These are phyloP conservation scores for Amphiprion percula DNA, from an alignment of 2,113 vertebrate genomes.

Conservation along the genomic window DNA sequence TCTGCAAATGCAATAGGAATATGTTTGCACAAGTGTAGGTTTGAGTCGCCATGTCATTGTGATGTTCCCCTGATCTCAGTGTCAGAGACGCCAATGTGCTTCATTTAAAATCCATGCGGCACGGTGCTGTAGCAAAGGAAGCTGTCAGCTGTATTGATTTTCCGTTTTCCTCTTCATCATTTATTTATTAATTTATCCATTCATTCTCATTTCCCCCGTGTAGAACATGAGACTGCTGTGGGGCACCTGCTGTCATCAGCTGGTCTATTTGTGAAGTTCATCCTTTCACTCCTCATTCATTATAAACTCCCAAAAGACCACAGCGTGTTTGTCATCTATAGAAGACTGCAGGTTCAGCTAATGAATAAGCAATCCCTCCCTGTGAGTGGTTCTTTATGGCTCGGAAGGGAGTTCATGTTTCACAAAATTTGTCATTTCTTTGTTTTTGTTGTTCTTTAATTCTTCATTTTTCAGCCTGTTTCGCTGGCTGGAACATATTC, in stretches of 20 bases:
- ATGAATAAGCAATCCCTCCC: neutral
- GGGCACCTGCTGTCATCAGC: constrained; percentile 9
- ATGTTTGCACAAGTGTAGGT: constrained; percentile 33
- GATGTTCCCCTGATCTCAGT: constrained; percentile 31
- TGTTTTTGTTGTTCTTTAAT: neutral
- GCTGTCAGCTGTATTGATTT: constrained; percentile 73
- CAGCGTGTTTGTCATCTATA: constrained; percentile 9
- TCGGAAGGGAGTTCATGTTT: neutral
- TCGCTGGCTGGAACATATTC: neutral
- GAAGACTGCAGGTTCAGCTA: neutral
- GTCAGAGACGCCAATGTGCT: constrained; percentile 57
- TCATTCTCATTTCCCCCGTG: constrained; percentile 30
- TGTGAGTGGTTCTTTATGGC: neutral
- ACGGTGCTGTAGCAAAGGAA: constrained; percentile 38
- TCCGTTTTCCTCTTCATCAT: constrained; percentile 63
- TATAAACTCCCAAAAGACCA: constrained; percentile 18
- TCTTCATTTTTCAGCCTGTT: neutral
- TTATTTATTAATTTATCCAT: constrained; percentile 73
- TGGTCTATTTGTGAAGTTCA: constrained; percentile 11
- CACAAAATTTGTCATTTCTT: neutral
- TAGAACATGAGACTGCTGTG: constrained; percentile 43
- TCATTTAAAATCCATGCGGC: constrained; percentile 66
- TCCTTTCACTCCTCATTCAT: constrained; percentile 17
- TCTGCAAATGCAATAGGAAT: constrained; percentile 46
- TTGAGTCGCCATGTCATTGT: constrained; percentile 40